Evolutionary conservation across 2,113 vertebrate genomes (phyloP), one percentile per base, ranked within the genome.

Genomic region (Tretioscincus oriximinensis): DNA sequence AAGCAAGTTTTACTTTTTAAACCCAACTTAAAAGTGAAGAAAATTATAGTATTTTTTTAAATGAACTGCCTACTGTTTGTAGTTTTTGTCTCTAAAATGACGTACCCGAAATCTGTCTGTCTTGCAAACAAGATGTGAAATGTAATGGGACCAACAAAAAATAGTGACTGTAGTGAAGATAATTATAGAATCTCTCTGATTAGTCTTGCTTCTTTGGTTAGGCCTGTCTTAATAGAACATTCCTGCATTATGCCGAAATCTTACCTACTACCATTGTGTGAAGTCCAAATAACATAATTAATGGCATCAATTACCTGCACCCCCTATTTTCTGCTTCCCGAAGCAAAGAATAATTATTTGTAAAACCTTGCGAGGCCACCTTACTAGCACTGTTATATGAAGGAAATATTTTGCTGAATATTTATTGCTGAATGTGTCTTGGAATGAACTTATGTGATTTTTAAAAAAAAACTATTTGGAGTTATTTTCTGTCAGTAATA

Each of bases 111-210:
- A 90, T 89, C 65, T 66, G 87, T 91, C 88, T 87, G 1, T 54
- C 47, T 31, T 49, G 26, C 76, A 87, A 86, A 88, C 87, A 86
- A 85, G 87, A 81, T 88, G 86, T 91, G n/a, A 76, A 20, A 45
- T 18, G 28, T n/a, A 76, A 16, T 12, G 14, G 54, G 14, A 58
- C 16, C 54, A 58, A 58, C 54, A 29, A 88, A 76, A 29, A 84
- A 84, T 87, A 88, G 89, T 87, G 88, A 88, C 88, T 91, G 88
- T 88, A 90, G 90, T 84, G 88, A 90, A 87, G 90, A 89, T 93
- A 92, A 93, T 93, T 93, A 92, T 88, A 90, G 88, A 88, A 91
- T 90, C 92, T 92, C 91, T 91, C 91, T 92, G 91, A 86, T 83
- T 85, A 93, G 90, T 90, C 89, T 89, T 91, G 84, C 88, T 87